A percentile compares a stretch with the other conserved stretches of the same genome.
Evolutionary conservation across 2,797 vertebrate genomes (phyloP).

Genomic region (Odontamblyopus lacepedii): DNA sequence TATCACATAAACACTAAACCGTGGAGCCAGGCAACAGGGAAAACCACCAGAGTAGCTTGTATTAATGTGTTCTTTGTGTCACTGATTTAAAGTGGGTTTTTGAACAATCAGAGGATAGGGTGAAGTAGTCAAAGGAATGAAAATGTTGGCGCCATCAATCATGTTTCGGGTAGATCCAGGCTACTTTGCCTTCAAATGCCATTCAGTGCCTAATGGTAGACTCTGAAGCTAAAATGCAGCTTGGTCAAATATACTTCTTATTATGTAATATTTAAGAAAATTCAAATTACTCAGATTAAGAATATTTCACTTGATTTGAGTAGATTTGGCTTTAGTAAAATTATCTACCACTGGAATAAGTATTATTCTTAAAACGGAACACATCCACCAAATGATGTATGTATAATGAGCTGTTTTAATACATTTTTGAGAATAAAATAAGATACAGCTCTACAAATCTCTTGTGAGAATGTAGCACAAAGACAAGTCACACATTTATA

Average conservation of each 20-base stretch:
- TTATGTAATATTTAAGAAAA: no score
- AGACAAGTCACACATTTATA: conserved; percentile 31
- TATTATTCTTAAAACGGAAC: background rate
- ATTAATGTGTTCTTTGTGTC: conserved; percentile 64
- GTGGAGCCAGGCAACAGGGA: background rate
- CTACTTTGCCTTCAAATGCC: conserved; percentile 74
- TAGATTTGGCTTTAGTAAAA: no score
- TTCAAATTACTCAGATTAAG: no score
- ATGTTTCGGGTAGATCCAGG: conserved; percentile 58
- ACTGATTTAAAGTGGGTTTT: conserved; percentile 52
- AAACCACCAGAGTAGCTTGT: conserved; percentile 16
- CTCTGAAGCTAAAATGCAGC: conserved; percentile 48
- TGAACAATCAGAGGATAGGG: conserved; percentile 76
- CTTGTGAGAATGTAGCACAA: conserved; percentile 1
- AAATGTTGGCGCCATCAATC: conserved; percentile 85
- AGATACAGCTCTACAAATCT: conserved; percentile 1
- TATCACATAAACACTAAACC: conserved; percentile 16
- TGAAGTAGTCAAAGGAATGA: conserved; percentile 80
- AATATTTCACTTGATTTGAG: no score
- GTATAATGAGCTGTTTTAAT: background rate
- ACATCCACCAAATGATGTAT: background rate
- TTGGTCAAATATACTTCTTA: conserved; percentile 14
- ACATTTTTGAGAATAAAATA: background rate
- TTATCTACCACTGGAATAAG: no score
- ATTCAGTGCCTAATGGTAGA: conserved; percentile 54